Percentiles rank a stretch among this genome's conserved stretches.
phyloP scores from a whole-genome alignment of 2,113 vertebrate species.

The Chauna torquata region DNA sequence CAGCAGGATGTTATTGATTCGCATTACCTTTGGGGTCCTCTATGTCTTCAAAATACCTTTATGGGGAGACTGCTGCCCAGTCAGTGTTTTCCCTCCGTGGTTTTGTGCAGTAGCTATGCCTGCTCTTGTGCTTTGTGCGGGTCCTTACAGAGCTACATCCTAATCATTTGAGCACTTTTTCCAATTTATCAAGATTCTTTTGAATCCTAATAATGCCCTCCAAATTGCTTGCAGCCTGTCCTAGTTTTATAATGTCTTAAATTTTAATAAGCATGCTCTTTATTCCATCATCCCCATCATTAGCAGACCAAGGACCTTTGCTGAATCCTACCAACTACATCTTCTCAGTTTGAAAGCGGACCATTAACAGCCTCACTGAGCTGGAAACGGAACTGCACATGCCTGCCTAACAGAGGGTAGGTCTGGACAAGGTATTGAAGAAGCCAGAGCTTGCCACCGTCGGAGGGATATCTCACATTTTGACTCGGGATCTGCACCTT shows the following conservation, averaged over 20 bases:
- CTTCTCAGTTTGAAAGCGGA: neutral
- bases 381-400: neutral
- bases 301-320: neutral
- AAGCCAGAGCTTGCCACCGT: neutral
- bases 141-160: accelerated
- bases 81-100: neutral
- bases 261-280: neutral
- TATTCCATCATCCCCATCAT: neutral
- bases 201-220: neutral
- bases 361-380: neutral
- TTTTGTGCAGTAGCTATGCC: neutral
- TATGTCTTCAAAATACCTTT: neutral
- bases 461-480: neutral
- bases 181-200: neutral
- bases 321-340: neutral
- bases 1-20: neutral
- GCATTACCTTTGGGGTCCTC: neutral
- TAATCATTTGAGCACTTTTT: neutral
- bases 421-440: neutral
- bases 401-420: neutral
- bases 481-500: neutral
- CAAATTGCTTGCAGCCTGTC: neutral
- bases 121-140: neutral
- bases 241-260: neutral
- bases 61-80: neutral